Evolutionary conservation across 2,113 vertebrate species (phyloP), one percentile per base, ranked within the genome.

Genomic region (Phalacrocorax aristotelis): DNA sequence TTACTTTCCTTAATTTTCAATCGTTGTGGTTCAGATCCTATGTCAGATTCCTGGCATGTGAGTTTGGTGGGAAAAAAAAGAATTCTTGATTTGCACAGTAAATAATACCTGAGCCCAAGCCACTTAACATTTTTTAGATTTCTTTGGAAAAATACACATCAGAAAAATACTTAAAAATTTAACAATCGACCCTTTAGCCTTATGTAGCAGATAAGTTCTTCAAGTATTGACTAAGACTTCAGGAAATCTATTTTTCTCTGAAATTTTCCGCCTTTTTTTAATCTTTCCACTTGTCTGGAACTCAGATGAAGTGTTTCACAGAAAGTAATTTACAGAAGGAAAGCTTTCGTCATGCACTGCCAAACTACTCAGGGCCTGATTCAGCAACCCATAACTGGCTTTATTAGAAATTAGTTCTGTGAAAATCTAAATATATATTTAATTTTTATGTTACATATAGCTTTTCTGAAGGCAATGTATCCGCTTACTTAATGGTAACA

Each of bases 1-100:
- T 96, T 86, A 65, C 72, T 94, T 97, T 95, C 49, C 70, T 42
- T 96, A 93, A 94, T 97, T 97, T 94, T 71, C 87, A 58, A 8
- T 61, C 40, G 40, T 61, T 58, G 25, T 5, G 70, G 91, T 90
- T 98, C 97, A 97, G 90, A 83, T 72, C 49, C 27, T 48, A 30
- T 94, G 74, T 94, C 95, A 70, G 96, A 83, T 93, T 95, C 82
- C 93, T 95, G 96, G 90, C 83, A 58, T 58, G 12, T 51, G 82
- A 36, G 46, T 87, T 94, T 60, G 82, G 88, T 84, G 26, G 26
- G 4, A 25, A 70, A 70, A 48, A 71, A 54, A 62, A 64, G 32
- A 75, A 38, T 66, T 92, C 77, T 86, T 85, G 94, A 94, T 94
- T 95, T 96, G 78, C 57, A 66, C 77, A 79, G 91, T 91, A 83